These are phyloP conservation scores for Acrobasis consociella DNA, from an alignment of 2,888 invertebrate genomes.

Conservation along the genomic window DNA sequence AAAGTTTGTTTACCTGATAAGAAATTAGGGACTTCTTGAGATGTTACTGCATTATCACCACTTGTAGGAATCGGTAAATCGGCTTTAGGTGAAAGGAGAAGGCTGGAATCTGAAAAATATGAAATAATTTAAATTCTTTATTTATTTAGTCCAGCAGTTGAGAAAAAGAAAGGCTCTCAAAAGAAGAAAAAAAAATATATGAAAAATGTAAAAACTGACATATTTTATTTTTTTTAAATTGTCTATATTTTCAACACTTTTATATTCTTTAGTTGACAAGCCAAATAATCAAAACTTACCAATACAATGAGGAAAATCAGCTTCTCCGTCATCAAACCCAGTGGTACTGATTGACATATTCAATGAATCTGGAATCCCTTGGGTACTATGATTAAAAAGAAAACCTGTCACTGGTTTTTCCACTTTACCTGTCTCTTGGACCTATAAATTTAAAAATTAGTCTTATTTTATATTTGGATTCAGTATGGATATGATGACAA, in stretches of 20 bases:
- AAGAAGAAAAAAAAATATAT: no score
- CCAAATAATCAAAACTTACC: conserved; percentile 53
- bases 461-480: no score
- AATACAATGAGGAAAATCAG: conserved; percentile 62
- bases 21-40: conserved; percentile 68
- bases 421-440: conserved; percentile 32
- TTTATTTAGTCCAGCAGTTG: neutral
- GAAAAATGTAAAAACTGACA: no score
- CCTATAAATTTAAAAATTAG: conserved; percentile 29
- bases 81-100: conserved; percentile 70
- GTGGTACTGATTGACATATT: conserved; percentile 65
- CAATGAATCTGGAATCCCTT: conserved; percentile 58
- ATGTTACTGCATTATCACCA: conserved; percentile 43
- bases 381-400: conserved; percentile 55
- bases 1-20: conserved; percentile 56
- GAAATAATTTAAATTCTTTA: conserved; percentile 2
- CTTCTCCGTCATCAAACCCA: conserved; percentile 60
- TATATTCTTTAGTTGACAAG: no score
- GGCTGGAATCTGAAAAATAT: conserved; percentile 59
- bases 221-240: no score
- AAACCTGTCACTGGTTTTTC: conserved; percentile 52
- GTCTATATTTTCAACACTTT: no score
- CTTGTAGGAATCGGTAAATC: conserved; percentile 44
- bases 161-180: no score
- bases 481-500: no score